Conservation (phyloP, 2,888 invertebrate species). For the Boloria selene region DNA sequence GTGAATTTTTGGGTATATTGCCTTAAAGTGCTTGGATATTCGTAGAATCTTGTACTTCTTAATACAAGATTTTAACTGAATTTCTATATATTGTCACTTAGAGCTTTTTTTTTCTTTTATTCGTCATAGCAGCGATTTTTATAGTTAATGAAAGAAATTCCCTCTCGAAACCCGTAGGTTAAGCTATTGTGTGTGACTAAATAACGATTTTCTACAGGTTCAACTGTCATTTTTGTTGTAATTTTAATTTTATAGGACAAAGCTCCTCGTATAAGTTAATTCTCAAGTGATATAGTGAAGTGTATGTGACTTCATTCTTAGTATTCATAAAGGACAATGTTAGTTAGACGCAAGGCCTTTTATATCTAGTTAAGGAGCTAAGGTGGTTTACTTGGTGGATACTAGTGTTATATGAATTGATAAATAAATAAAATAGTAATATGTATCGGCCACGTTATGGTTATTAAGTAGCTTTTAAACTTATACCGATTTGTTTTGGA, state of each 20-base stretch:
- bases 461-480: conserved; percentile 25
- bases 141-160: conserved; percentile 49
- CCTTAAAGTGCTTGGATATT: conserved; percentile 44
- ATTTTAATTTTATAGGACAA: conserved; percentile 54
- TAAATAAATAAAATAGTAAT: conserved; percentile 30
- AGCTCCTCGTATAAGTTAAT: conserved; percentile 66
- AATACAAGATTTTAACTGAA: conserved; percentile 61
- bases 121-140: conserved; percentile 2
- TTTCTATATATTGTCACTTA: conserved; percentile 41
- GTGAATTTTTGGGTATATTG: conserved; percentile 50
- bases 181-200: conserved; percentile 75
- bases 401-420: conserved; percentile 67
- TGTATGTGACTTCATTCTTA: conserved; percentile 76
- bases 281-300: conserved; percentile 77
- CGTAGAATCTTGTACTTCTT: conserved; percentile 57
- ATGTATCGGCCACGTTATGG: conserved; percentile 19
- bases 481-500: conserved; percentile 44
- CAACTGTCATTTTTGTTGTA: conserved; percentile 54
- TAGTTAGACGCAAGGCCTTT: conserved; percentile 79
- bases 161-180: conserved; percentile 67
- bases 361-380: conserved; percentile 67
- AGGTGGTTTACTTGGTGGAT: conserved; percentile 60
- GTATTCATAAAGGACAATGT: conserved; percentile 79
- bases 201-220: conserved; percentile 75
- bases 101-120: conserved; percentile 5